Evolutionary conservation across 2,113 vertebrate species (phyloP), one percentile per base, ranked within the genome.

Genomic region (Megatriorchis doriae): DNA sequence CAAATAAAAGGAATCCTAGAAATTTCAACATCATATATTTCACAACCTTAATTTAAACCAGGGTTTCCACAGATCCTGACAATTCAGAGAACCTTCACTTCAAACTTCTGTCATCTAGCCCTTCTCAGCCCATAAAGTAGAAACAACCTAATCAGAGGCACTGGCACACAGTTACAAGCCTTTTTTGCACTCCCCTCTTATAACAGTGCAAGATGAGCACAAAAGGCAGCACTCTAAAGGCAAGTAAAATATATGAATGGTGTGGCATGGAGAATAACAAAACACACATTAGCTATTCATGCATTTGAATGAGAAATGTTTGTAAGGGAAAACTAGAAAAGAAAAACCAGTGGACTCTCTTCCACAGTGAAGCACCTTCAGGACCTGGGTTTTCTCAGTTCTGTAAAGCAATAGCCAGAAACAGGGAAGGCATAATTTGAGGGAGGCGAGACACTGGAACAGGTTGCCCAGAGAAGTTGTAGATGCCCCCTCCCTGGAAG

Each of bases 11-110:
- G 63, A 84, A 95, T 86, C 67, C 63, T 59, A 74, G 52, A 94
- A 86, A 78, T 86, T 94, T 92, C 90, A 93, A 88, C 55, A 93
- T 50, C 42, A 5, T 29, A 1, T 79, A 86, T 94, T 96, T 93
- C 71, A 78, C 82, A 94, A 95, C 20, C 21, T 50, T 80, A 67
- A 63, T 86, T 92, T 86, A 94, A 96, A 88, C 36, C 66, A 73
- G 13, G 16, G 19, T 82, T 92, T 93, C 58, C 86, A 93, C 31
- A 53, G 67, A 86, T 61, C 87, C 67, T 53, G 59, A 88, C 40
- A 68, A 92, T 45, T 92, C 81, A 92, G 90, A 86, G 90, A 83
- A 56, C 32, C 53, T 59, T 72, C 43, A 61, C 3, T 17, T 80
- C 47, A 83, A 87, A 50, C 53, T 81, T 80, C n/a, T 66, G 42